Evolutionary conservation across 2,113 vertebrate species (phyloP).

Genomic region (Syngnathus floridae): DNA sequence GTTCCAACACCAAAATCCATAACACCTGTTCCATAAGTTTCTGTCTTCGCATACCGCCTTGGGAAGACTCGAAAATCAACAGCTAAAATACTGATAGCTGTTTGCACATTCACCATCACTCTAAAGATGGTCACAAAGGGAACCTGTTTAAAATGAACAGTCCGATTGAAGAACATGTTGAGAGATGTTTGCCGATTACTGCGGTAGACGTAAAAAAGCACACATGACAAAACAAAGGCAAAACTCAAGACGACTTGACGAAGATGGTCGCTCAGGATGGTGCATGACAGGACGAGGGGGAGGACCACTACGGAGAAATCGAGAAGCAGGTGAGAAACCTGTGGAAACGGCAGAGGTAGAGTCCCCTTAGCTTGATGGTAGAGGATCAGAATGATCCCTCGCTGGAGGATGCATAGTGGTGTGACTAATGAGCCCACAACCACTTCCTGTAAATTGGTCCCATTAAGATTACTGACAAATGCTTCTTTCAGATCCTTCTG

Average conservation of each 20-base stretch:
- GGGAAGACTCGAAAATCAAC: constrained; percentile 92
- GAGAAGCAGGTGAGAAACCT: constrained; percentile 67
- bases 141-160: constrained; percentile 67
- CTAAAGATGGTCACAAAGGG: constrained; percentile 82
- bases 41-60: constrained; percentile 85
- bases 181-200: constrained; percentile 48
- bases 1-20: constrained; percentile 94
- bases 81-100: constrained; percentile 85
- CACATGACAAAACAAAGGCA: constrained; percentile 35
- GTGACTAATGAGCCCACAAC: constrained; percentile 72
- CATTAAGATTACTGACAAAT: constrained; percentile 87
- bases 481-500: constrained; percentile 80
- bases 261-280: constrained; percentile 72
- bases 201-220: constrained; percentile 65
- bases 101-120: constrained; percentile 81
- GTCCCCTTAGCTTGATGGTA: constrained; percentile 56
- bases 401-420: constrained; percentile 76
- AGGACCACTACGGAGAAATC: constrained; percentile 79
- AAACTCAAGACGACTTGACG: constrained; percentile 56
- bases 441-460: constrained; percentile 83
- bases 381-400: constrained; percentile 78
- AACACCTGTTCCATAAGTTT: constrained; percentile 88
- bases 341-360: constrained; percentile 58
- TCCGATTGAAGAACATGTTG: constrained; percentile 65
- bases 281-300: constrained; percentile 78